A percentile compares a stretch with the other conserved stretches of the same genome.
These are phyloP conservation scores for Malacoraja senta DNA, from an alignment of 2,797 vertebrate species.

Conservation along the genomic window DNA sequence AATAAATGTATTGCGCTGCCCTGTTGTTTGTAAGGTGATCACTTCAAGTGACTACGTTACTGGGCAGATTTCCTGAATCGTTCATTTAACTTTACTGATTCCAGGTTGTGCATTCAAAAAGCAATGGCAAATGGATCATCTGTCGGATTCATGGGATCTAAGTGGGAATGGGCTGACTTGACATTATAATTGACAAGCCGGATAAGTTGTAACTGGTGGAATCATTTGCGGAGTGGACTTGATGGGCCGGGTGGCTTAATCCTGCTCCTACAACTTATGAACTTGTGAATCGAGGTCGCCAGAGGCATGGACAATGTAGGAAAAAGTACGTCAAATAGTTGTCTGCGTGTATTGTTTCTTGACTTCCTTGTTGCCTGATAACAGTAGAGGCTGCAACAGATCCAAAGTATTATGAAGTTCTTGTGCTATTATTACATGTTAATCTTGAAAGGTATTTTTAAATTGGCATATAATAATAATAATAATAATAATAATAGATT, in stretches of 20 bases:
- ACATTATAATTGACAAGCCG: background rate
- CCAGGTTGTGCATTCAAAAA: background rate
- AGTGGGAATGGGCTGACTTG: background rate
- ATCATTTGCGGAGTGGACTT: too few relatives aligned
- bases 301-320: background rate
- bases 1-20: background rate
- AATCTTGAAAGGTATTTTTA: slow-evolving; percentile 5
- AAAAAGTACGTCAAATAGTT: background rate
- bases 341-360: background rate
- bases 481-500: too few relatives aligned
- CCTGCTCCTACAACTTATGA: too few relatives aligned
- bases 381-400: too few relatives aligned
- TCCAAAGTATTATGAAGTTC: background rate
- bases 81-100: background rate
- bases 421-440: background rate
- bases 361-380: background rate
- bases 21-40: background rate
- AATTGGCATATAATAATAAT: background rate
- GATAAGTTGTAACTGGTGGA: background rate
- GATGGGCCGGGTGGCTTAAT: too few relatives aligned
- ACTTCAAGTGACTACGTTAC: background rate
- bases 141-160: background rate
- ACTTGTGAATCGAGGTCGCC: background rate
- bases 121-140: too few relatives aligned
- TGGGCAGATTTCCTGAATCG: background rate